Evolutionary conservation across 2,797 vertebrate species (phyloP).

Genomic region (Mormyrops attenuatus): DNA sequence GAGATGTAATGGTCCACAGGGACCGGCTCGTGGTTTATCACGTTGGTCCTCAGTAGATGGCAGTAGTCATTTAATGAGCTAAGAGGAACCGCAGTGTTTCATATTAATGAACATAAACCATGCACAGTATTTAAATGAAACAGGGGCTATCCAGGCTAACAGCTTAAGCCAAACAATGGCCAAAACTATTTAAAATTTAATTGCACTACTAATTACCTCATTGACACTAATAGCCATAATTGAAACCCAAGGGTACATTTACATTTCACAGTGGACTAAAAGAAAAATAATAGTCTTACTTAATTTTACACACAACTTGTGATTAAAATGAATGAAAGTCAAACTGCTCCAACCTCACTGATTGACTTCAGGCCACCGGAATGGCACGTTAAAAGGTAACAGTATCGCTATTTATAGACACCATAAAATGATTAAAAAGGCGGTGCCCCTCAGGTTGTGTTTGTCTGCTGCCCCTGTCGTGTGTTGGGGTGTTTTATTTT

Average conservation of each 20-base stretch:
- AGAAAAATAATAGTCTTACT: not conserved
- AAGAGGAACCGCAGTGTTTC: not conserved
- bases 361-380: not conserved
- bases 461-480: not conserved
- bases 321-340: not conserved
- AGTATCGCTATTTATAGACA: not conserved
- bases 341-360: not conserved
- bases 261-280: not conserved
- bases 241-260: not conserved
- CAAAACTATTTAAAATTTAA: slow-evolving; percentile 3
- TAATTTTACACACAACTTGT: not conserved
- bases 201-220: not conserved
- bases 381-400: not conserved
- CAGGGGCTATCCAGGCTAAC: not conserved
- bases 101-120: not conserved
- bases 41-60: slow-evolving; percentile 5
- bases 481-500: not conserved
- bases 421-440: not conserved
- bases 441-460: not conserved
- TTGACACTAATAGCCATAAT: not conserved
- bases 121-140: not conserved
- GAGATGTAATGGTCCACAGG: not conserved
- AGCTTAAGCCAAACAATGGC: not conserved
- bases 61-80: not conserved
- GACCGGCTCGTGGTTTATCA: not conserved